These are phyloP conservation scores for Staurois parvus DNA, from an alignment of 2,797 vertebrate genomes.

Conservation along the genomic window DNA sequence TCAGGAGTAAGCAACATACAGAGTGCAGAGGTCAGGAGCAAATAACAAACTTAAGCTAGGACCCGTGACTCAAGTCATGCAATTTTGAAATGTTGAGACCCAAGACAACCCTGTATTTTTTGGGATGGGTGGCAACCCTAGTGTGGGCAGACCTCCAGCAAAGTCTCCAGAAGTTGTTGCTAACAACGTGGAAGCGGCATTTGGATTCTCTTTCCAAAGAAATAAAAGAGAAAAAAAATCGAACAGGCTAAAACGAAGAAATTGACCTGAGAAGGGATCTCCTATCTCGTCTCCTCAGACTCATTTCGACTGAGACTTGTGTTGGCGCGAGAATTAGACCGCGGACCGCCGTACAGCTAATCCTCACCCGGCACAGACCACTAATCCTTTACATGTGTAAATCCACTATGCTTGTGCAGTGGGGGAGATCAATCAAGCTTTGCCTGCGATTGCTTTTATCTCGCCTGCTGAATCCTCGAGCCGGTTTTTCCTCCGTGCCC, in stretches of 20 bases:
- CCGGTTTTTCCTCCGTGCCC: neutral
- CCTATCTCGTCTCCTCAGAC: constrained; percentile 33
- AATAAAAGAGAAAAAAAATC: constrained; percentile 13
- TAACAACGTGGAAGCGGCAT: neutral
- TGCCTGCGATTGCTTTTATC: constrained; percentile 53
- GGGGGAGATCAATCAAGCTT: constrained; percentile 50
- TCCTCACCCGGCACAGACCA: constrained; percentile 25
- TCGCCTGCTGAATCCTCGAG: constrained; percentile 35
- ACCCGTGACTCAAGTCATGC: too few relatives aligned
- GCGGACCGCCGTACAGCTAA: constrained; percentile 33
- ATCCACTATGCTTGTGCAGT: constrained; percentile 46
- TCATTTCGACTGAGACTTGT: constrained; percentile 30
- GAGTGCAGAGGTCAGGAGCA: too few relatives aligned
- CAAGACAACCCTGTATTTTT: too few relatives aligned
- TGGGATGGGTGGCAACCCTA: too few relatives aligned
- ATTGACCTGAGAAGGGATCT: constrained; percentile 22
- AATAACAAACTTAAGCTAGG: too few relatives aligned
- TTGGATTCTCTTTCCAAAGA: neutral
- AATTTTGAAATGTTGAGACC: too few relatives aligned
- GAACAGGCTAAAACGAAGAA: neutral
- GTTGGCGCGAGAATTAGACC: constrained; percentile 19
- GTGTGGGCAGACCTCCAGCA: too few relatives aligned
- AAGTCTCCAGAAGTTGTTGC: too few relatives aligned
- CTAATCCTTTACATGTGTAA: constrained; percentile 60
- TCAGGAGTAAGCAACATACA: too few relatives aligned